These are phyloP conservation scores for Bubo bubo DNA, from an alignment of 2,113 vertebrate species.

Conservation along the genomic window DNA sequence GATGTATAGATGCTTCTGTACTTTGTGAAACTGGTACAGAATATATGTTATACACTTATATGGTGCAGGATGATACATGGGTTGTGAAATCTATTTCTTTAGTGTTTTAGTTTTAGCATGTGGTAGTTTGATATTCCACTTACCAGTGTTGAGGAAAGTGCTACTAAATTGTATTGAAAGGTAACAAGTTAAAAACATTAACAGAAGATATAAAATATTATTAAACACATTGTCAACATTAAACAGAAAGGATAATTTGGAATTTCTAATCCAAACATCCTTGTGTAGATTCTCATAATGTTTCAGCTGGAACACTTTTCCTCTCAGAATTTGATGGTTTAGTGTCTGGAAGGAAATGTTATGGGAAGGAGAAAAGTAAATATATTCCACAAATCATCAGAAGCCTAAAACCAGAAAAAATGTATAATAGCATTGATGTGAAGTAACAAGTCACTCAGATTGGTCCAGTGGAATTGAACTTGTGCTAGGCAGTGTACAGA, in stretches of 20 bases:
- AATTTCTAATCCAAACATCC: not conserved
- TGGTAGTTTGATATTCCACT: not conserved
- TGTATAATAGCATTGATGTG: not conserved
- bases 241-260: not conserved
- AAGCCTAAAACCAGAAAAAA: not conserved
- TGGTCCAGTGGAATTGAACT: not conserved
- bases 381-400: not conserved
- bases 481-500: not conserved
- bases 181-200: not conserved
- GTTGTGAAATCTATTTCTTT: conserved; percentile 22
- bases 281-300: not conserved
- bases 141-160: not conserved
- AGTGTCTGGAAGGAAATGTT: not conserved
- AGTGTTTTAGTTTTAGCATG: not conserved
- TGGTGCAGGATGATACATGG: not conserved
- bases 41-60: not conserved
- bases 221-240: not conserved
- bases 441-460: not conserved
- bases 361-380: not conserved
- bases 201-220: not conserved
- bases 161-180: not conserved
- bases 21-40: not conserved
- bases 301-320: not conserved
- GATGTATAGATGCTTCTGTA: not conserved
- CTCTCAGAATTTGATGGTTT: not conserved